Percentiles rank a stretch among this genome's conserved stretches.
Evolutionary conservation across 2,113 vertebrate genomes (phyloP).

Genomic region (Stomatorhinus ivindoensis): DNA sequence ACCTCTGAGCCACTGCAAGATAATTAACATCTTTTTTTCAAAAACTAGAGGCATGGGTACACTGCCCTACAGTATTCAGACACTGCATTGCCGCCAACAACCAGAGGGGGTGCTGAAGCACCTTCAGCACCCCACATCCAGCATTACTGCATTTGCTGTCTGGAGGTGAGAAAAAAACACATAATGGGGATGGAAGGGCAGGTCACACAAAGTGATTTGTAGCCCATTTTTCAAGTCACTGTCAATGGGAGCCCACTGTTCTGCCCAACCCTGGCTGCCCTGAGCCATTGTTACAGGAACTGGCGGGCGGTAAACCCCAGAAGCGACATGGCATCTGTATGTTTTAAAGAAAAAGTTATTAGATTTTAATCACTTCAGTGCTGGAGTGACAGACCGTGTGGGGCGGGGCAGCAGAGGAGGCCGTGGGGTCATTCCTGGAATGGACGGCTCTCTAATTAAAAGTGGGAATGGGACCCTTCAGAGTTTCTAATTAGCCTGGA

Average conservation of each 20-base stretch:
- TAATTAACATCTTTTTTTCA: not conserved
- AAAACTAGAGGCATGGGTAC: not conserved
- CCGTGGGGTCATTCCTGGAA: not conserved
- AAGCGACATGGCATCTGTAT: not conserved
- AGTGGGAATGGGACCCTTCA: not conserved
- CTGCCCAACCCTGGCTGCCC: not conserved
- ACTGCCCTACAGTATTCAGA: not conserved
- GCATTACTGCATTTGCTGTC: not conserved
- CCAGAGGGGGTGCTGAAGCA: not conserved
- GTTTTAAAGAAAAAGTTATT: conserved; percentile 1
- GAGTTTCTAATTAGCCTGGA: conserved; percentile 6
- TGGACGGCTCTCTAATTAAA: conserved; percentile 15
- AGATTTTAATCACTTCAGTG: not conserved
- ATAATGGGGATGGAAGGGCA: not conserved
- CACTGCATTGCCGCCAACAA: not conserved
- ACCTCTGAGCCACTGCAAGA: not conserved
- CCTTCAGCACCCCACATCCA: not conserved
- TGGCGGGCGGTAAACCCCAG: not conserved
- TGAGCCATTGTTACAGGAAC: not conserved
- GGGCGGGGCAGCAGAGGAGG: not conserved
- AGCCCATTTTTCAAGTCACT: not conserved
- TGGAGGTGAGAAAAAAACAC: not conserved
- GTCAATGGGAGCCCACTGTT: not conserved
- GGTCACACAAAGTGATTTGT: not conserved
- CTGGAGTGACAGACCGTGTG: not conserved